A percentile compares a stretch with the other conserved stretches of the same genome.
phyloP scores from a whole-genome alignment of 1,140 invertebrate species.

The Zaprionus capensis region DNA sequence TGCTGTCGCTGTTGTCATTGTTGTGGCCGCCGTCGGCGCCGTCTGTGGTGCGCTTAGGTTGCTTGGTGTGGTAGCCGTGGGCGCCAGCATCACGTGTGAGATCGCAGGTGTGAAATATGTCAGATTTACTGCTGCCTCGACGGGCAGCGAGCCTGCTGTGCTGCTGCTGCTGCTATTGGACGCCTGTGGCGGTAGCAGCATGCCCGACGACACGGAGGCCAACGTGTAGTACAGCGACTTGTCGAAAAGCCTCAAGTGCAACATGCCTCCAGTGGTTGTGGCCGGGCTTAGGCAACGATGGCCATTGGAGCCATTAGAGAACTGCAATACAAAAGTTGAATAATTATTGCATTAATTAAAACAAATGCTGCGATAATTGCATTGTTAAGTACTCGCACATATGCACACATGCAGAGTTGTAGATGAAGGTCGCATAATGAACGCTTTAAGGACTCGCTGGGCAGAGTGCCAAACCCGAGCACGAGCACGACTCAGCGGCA shows the following conservation, averaged over 20 bases:
- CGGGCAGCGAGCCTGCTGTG: conserved; percentile 18
- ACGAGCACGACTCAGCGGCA: conserved; percentile 23
- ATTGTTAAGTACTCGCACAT: conserved; percentile 16
- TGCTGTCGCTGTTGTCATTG: conserved; percentile 14
- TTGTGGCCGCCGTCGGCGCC: conserved; percentile 31
- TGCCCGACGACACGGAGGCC: conserved; percentile 48
- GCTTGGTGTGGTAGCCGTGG: conserved; percentile 26
- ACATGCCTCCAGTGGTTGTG: conserved; percentile 44
- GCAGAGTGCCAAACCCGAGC: conserved; percentile 51
- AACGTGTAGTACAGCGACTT: conserved; percentile 62
- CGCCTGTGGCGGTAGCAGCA: conserved; percentile 16
- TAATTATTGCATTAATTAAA: neutral
- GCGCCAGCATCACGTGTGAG: conserved; percentile 76
- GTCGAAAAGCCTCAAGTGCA: conserved; percentile 73
- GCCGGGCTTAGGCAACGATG: neutral
- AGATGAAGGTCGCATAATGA: conserved; percentile 48
- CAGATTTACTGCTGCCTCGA: conserved; percentile 61
- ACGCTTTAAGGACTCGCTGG: conserved; percentile 60
- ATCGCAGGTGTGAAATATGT: conserved; percentile 76
- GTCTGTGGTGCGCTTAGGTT: neutral
- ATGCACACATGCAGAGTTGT: conserved; percentile 53
- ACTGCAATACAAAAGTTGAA: neutral
- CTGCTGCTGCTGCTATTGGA: conserved; percentile 53
- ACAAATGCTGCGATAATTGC: conserved; percentile 13
- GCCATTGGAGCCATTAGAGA: neutral